Base-by-base conservation (phyloP, 2,113 vertebrate genomes). In the Asarcornis scutulata region DNA sequence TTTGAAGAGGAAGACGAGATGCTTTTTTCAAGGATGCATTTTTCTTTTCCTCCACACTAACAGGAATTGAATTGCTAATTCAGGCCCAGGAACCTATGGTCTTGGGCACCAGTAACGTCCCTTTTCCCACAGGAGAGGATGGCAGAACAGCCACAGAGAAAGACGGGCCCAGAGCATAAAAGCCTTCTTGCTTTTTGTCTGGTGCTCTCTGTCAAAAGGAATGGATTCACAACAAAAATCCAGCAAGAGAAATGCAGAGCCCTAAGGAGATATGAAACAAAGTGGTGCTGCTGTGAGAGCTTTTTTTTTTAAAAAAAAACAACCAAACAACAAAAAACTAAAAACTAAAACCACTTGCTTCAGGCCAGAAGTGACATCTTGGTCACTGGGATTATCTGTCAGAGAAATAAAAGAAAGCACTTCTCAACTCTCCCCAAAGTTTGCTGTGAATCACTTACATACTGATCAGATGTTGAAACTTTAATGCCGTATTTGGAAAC, bases 401-500 rank as follows among this genome's bases (percentile, higher is more conserved):
- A 76, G 38, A 86, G 44, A 77, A 78, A 64, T 13, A 46, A 69
- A 52, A 31, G 15, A 76, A 78, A 86, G 26, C 40, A 44, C 38
- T 75, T 92, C 32, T 16, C 46, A 83, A 12, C 56, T 90, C 59
- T 72, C 66, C 53, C 46, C 58, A 46, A 27, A 53, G 55, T 56
- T 77, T 56, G 46, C 63, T 69, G 50, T 11, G 42, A 77, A 52
- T 79, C 73, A 99, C 99, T 99, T 98, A 99, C 99, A 98, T 98
- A 99, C 91, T 99, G 99, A 96, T 99, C 99, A 86, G 98, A 97
- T 0, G 99, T 99, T 36, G 98, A 99, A 42, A 99, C 99, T 98
- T 99, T 99, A 93, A 99, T 98, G 27, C 99, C 99, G 0, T 99
- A 98, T 97, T 99, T 99, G 67, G 99, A 99, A 89, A 99, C 99